Evolutionary conservation across 1,140 invertebrate species (phyloP), one percentile per base, ranked within the genome.

Genomic region (Meloidogyne hapla): DNA sequence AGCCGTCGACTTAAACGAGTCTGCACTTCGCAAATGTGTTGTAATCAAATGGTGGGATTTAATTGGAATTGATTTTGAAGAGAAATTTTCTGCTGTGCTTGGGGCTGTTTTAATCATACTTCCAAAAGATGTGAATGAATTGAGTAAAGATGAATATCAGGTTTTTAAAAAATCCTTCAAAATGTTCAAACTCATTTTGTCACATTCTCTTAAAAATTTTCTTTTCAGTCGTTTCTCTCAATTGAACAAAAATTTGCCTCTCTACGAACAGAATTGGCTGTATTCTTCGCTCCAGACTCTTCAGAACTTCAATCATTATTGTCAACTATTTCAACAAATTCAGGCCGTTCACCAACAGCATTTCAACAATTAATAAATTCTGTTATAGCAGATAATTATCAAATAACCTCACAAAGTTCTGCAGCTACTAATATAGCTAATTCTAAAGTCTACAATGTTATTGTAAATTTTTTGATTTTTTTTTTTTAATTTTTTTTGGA

Each of bases 1-100:
- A 89, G 94, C 93, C 21, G 91, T 93, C 77, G 93, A 94, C 1
- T 83, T 96, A 23, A 91, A 91, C 74, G 91, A 92, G n/a, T 93
- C 92, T 91, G 92, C 91, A 80, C 92, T 94, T 21, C 92, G 92
- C 13, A 91, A 94, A 63, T 93, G 94, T 85, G 95, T 94, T 89
- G 91, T 96, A 4, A 90, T 96, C 28, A 90, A 92, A 0, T 91
- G 91, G 84, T 87, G 93, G 26, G 90, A 92, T 81, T 92, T 94
- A 83, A 88, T 96, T 61, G 92, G 92, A 0, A 89, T 92, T 23
- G 90, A 92, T 77, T 93, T 94, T 85, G 88, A 92, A 76, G 91
- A 92, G 76, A 91, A 95, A 70, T 89, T 92, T 10, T 90, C 89
- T 68, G 93, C 93, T 87, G 88, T 89, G 77, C 93, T 93, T 56